Base-by-base conservation (phyloP, 2,797 vertebrate genomes). In the Synanceia verrucosa region DNA sequence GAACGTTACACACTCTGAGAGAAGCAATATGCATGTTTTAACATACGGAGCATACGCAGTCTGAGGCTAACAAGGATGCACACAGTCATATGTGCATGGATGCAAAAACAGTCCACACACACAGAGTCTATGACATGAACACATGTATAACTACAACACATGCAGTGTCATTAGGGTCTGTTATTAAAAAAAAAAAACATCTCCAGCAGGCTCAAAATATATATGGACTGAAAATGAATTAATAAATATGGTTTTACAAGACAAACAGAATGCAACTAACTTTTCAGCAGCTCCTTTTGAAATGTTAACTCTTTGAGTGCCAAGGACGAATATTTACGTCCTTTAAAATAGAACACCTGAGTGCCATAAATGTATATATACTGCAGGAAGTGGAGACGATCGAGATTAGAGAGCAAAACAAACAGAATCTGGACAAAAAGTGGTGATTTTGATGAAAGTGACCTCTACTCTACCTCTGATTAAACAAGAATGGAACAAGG, bases 21-120 rank as follows among this genome's bases (percentile, higher is more conserved):
- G 72, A n/a, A 60, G 61, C 44, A 26, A 55, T 51, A 70, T 79
- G 78, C 82, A 79, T 76, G 78, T 74, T 84, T 79, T 65, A 70
- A 86, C 78, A 84, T 46, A 75, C 81, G 77, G 59, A 41, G n/a
- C n/a, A n/a, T n/a, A n/a, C 65, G 37, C 51, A 63, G 79, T 19
- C 71, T 21, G 37, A 67, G 52, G 33, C 74, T 79, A 81, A 83
- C 74, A 76, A 70, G 55, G 18, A 63, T 19, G 67, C 39, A 60
- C 66, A 50, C 44, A 46, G 41, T 55, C 65, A 29, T 28, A 63
- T 65, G 72, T 65, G 70, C 70, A 69, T 2, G 50, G 58, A 70
- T 43, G 76, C 28, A 67, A 31, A 77, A 71, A 70, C 37, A 70
- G 50, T 55, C 43, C 3, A 11, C 34, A 71, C 52, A 41, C 33